A percentile compares a stretch with the other conserved stretches of the same genome.
These are phyloP conservation scores for Sphaerodactylus townsendi DNA, from an alignment of 2,113 vertebrate genomes.

Conservation along the genomic window DNA sequence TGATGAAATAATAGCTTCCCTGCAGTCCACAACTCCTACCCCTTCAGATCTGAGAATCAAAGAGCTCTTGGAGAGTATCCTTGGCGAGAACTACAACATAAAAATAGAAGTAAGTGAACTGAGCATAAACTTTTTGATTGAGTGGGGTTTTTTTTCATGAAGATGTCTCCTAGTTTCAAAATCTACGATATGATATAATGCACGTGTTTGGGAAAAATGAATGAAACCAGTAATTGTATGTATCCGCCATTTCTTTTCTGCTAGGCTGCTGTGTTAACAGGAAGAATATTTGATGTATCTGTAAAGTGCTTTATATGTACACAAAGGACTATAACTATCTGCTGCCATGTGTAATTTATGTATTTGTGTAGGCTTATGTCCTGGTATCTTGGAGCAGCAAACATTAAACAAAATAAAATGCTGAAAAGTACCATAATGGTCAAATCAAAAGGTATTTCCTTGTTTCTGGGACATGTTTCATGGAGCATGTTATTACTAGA, in stretches of 20 bases:
- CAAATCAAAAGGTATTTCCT: neutral
- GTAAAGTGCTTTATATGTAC: neutral
- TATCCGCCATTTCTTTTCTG: slow-evolving; percentile 19
- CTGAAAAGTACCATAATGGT: neutral
- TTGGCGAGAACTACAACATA: slow-evolving; percentile 71
- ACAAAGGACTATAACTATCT: neutral
- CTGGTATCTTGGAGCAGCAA: neutral
- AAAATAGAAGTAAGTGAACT: slow-evolving; percentile 72
- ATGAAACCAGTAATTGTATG: slow-evolving; percentile 11
- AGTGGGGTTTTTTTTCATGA: slow-evolving; percentile 44
- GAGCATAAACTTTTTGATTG: slow-evolving; percentile 49
- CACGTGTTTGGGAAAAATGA: slow-evolving; percentile 56
- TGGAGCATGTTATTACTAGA: neutral
- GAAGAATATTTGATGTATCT: neutral
- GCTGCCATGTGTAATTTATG: neutral
- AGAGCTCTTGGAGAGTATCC: slow-evolving; percentile 73
- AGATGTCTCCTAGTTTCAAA: too few relatives aligned
- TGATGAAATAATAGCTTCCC: slow-evolving; percentile 77
- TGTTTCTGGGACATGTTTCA: neutral
- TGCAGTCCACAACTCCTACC: slow-evolving; percentile 65
- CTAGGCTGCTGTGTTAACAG: slow-evolving; percentile 32
- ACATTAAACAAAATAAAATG: neutral
- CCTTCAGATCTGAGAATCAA: slow-evolving; percentile 69
- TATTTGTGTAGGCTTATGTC: neutral
- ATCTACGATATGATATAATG: slow-evolving; percentile 32